Evolutionary conservation across 1,140 invertebrate species (phyloP), one percentile per base, ranked within the genome.

Genomic region (Sinonovacula constricta): DNA sequence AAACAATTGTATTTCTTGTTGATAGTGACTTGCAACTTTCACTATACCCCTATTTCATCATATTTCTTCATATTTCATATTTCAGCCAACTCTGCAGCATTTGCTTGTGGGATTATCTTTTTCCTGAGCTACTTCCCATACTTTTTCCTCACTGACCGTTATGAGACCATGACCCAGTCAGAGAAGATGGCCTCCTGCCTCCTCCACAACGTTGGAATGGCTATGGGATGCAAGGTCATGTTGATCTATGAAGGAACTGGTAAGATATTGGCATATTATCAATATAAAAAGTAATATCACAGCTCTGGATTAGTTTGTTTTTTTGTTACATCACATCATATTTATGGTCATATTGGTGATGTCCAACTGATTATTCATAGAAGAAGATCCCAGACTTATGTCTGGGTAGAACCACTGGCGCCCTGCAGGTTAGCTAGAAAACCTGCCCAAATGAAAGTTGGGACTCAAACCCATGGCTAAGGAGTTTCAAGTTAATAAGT

Each of bases 141-240:
- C 69, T 85, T 93, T 63, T 93, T 95, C 77, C 88, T 95, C 22
- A 88, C 92, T 22, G 87, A 89, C 2, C 92, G 93, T 63, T 96
- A 96, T 66, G 86, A 88, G 69, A 84, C 72, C 4, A 79, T 91
- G 86, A 75, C 71, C 24, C 60, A 62, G 15, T 31, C 30, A 12
- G 67, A 74, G 14, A 91, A 90, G 70, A 45, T 91, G 22, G 76
- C 63, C 1, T 45, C 80, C 1, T 86, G 85, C 69, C 77, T 91
- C 4, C 68, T 90, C 0, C 83, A 84, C 28, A 91, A 91, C 68
- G 71, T 88, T 54, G 90, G 85, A 31, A 89, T 91, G 85, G 69
- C 87, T 1, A 81, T 88, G 63, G 90, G 90, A 4, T 78, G 83
- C n/a, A 88, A 88, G 56, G 81, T 88, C 18, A 93, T 91, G 53